A percentile compares a stretch with the other conserved stretches of the same genome.
These are phyloP conservation scores for Stegastes partitus DNA, from an alignment of 2,113 vertebrate species.

Conservation along the genomic window DNA sequence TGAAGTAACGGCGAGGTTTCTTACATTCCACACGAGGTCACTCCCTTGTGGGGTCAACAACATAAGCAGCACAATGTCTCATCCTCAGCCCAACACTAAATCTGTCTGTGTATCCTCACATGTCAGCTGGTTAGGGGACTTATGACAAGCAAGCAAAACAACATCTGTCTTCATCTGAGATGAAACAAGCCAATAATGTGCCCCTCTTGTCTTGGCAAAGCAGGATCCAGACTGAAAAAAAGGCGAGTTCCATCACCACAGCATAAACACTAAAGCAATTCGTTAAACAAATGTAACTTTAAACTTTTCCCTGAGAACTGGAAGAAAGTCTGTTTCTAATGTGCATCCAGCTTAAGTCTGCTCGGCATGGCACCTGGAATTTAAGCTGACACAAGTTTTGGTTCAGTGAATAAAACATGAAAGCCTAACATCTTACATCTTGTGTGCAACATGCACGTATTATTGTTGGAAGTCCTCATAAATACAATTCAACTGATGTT, in stretches of 20 bases:
- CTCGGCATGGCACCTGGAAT: conserved; percentile 54
- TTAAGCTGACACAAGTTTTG: conserved; percentile 21
- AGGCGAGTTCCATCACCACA: conserved; percentile 49
- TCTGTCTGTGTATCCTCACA: conserved; percentile 65
- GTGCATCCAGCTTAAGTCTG: conserved; percentile 41
- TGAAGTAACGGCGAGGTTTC: conserved; percentile 11
- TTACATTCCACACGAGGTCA: conserved; percentile 29
- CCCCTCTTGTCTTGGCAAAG: conserved; percentile 52
- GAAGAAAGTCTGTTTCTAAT: conserved; percentile 68
- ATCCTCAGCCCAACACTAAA: conserved; percentile 46
- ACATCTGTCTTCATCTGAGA: conserved; percentile 70
- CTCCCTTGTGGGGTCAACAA: conserved; percentile 2
- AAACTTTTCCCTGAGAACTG: conserved; percentile 44
- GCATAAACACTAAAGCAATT: conserved; percentile 67
- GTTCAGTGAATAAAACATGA: conserved; percentile 42
- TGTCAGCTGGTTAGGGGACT: conserved; percentile 56
- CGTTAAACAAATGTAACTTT: conserved; percentile 72
- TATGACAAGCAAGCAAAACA: conserved; percentile 73
- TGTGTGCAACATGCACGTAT: conserved; percentile 40
- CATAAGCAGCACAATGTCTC: conserved; percentile 30
- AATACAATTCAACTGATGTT: conserved; percentile 22
- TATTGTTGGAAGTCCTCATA: conserved; percentile 32
- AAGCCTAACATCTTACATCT: conserved; percentile 40
- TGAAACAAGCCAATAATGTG: conserved; percentile 65
- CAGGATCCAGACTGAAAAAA: conserved; percentile 36